Base-by-base conservation (phyloP, 2,113 vertebrate species). In the Pavo muticus region DNA sequence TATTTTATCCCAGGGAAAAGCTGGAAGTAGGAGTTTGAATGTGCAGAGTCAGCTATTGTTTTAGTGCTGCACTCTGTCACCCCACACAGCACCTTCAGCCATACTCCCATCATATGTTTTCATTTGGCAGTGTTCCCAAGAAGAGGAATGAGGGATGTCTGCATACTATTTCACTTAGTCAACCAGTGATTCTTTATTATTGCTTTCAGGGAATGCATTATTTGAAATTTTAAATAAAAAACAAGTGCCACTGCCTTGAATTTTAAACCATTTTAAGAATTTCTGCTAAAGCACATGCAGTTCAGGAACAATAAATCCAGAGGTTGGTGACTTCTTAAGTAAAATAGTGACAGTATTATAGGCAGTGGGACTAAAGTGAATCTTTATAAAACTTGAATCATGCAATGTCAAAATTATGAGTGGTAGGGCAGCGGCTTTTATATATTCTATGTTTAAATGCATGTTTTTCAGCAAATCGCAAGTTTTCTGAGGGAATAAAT, bases 31-130 rank as follows among this genome's bases (percentile, higher is more conserved):
- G 73, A 95, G 54, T 75, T 90, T 0, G 2, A 94, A 96, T 92
- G 65, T 96, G 94, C 95, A 76, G 90, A 86, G 90, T 97, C 91
- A 97, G 95, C 95, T 93, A 70, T 95, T 97, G 73, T 86, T 95
- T 90, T 93, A 93, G 84, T 67, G 44, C 90, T 87, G 84, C 65
- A 71, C 84, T 94, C 69, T 94, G 76, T 96, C 96, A 96, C 92
- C 94, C 76, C 92, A 80, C 82, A 60, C 65, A 94, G 94, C 91
- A 97, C 91, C 95, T 95, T 95, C 86, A 94, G 91, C 92, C 70
- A 76, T 94, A 54, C 70, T 94, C 63, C 24, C 80, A 83, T 95
- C 93, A 87, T 89, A n/a, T 94, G 88, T 91, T 96, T 96, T 95
- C 54, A 37, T 90, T 96, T 97, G 95, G 95, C 93, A 94, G 1